Conservation (phyloP, 23 tunicate genomes). For the Pegea sp. region DNA sequence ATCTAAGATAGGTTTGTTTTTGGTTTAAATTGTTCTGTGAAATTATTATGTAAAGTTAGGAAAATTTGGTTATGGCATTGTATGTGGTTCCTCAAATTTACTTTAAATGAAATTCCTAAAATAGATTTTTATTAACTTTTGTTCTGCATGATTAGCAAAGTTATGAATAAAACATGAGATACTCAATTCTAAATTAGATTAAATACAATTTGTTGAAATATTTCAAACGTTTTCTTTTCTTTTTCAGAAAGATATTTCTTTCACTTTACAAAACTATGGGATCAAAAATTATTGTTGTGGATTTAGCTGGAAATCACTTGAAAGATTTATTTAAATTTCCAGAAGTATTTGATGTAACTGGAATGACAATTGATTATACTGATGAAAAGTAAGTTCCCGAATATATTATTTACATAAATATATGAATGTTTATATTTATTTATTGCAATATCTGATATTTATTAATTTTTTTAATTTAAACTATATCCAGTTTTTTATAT, state of each 20-base stretch:
- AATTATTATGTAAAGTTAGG: no score
- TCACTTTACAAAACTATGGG: constrained; percentile 21
- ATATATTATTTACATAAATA: background rate
- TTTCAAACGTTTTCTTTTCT: no score
- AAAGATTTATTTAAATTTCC: constrained; percentile 28
- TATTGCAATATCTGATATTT: background rate
- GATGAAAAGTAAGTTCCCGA: constrained; percentile 13
- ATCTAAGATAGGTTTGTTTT: no score
- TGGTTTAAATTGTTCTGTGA: no score
- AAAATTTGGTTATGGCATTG: no score
- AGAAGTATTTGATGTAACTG: constrained; percentile 11
- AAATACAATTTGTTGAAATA: no score
- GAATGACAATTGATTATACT: constrained; percentile 23
- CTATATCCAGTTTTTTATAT: background rate
- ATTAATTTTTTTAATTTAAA: background rate
- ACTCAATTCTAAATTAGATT: no score
- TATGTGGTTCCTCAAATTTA: no score
- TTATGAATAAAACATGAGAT: no score
- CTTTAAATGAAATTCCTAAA: no score
- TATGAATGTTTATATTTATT: background rate
- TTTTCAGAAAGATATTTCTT: constrained; percentile 19
- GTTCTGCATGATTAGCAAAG: no score
- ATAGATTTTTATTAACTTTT: no score
- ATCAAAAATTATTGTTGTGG: constrained; percentile 30
- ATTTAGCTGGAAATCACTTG: constrained; percentile 47